Conservation (phyloP, 2,113 vertebrate genomes). For the Chloropsis cyanopogon region DNA sequence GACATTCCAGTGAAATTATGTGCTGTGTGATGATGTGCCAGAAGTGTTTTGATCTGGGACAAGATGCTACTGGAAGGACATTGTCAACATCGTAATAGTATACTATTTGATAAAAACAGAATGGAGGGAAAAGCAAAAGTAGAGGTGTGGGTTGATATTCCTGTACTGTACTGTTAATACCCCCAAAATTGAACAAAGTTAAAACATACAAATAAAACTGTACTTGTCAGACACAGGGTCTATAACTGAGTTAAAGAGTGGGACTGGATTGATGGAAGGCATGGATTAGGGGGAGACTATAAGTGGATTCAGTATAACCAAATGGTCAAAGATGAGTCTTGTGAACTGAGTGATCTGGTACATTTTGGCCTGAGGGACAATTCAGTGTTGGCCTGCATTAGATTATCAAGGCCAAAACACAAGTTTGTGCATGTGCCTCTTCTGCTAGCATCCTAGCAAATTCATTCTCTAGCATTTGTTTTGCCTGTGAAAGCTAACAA, state of each 20-base stretch:
- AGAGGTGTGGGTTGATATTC: not conserved
- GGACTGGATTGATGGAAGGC: not conserved
- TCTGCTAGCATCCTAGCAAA: not conserved
- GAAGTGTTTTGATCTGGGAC: too few species aligned
- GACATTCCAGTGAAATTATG: too few species aligned
- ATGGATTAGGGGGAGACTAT: not conserved
- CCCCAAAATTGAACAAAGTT: not conserved
- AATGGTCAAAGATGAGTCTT: not conserved
- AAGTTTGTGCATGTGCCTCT: accelerated
- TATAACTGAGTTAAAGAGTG: not conserved
- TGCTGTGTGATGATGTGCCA: too few species aligned
- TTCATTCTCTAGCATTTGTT: not conserved
- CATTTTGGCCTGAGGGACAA: not conserved
- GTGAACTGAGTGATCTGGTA: not conserved
- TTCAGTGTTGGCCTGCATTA: not conserved
- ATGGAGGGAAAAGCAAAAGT: not conserved
- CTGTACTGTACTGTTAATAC: not conserved
- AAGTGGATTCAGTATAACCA: not conserved
- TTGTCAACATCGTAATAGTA: not conserved
- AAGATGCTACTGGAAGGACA: accelerated
- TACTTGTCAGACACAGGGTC: not conserved
- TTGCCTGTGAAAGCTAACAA: not conserved
- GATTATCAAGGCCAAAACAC: not conserved
- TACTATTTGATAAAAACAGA: not conserved
- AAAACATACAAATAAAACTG: not conserved